These are phyloP conservation scores for Forbesichthys papilliferus DNA, from an alignment of 2,113 vertebrate species.

Conservation along the genomic window DNA sequence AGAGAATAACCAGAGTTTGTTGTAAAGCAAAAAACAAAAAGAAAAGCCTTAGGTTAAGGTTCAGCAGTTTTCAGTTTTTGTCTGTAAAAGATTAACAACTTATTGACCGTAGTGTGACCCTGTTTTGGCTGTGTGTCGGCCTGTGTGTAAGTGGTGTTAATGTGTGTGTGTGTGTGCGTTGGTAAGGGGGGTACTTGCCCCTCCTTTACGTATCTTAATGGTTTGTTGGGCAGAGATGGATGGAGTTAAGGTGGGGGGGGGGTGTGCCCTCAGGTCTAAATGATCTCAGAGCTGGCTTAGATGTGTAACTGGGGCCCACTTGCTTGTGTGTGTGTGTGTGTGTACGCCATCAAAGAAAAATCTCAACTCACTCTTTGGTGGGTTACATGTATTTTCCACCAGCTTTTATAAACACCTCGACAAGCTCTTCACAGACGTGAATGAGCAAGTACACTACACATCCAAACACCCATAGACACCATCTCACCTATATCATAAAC, in stretches of 20 bases:
- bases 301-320: constrained; percentile 46
- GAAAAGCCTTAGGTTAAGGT: constrained; percentile 23
- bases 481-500: background rate
- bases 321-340: constrained; percentile 15
- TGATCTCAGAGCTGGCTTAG: constrained; percentile 54
- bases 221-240: background rate
- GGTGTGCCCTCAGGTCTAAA: constrained; percentile 47
- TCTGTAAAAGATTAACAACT: constrained; percentile 62
- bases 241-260: constrained; percentile 1
- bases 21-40: background rate
- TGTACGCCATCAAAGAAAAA: background rate
- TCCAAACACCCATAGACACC: background rate
- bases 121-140: constrained; percentile 10
- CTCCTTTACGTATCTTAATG: constrained; percentile 11
- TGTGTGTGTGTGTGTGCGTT: background rate
- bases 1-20: background rate
- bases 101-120: constrained; percentile 56
- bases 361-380: no score
- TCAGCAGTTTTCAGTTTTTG: constrained; percentile 54
- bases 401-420: constrained; percentile 52
- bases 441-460: constrained; percentile 20
- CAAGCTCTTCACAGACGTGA: constrained; percentile 34
- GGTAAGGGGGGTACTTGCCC: background rate
- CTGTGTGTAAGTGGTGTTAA: constrained; percentile 21
- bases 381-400: constrained; percentile 13